Conservation (phyloP, 2,797 vertebrate genomes). For the Pampus argenteus region DNA sequence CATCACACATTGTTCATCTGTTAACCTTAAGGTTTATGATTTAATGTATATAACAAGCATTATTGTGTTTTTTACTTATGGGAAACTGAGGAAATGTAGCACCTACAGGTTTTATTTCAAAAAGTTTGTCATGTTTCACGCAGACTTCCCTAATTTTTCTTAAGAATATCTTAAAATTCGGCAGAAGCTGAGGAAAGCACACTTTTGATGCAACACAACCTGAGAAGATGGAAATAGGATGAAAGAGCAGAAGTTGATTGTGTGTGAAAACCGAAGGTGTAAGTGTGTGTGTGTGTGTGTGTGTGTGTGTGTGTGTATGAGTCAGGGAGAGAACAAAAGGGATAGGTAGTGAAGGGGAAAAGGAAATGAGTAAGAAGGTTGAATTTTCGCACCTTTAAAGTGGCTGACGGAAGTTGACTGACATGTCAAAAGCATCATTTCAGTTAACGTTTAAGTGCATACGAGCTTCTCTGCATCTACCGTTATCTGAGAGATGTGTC, state of each 20-base stretch:
- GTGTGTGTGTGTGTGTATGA: background rate
- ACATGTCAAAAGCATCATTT: background rate
- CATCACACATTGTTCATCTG: background rate
- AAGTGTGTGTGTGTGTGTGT: too few relatives aligned
- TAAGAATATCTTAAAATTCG: background rate
- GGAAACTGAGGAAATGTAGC: background rate
- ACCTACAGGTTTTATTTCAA: background rate
- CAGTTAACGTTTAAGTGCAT: background rate
- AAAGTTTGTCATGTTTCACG: background rate
- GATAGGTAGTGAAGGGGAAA: slow-evolving; percentile 1
- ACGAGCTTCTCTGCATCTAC: slow-evolving; percentile 7
- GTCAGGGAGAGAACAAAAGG: slow-evolving; percentile 15
- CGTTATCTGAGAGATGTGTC: slow-evolving; percentile 11
- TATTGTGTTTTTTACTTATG: background rate
- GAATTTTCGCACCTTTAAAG: background rate
- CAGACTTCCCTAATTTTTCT: background rate
- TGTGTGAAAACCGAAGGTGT: background rate
- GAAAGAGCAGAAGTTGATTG: slow-evolving; percentile 19
- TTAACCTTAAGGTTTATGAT: background rate
- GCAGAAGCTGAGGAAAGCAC: slow-evolving; percentile 4
- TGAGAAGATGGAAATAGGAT: slow-evolving; percentile 21
- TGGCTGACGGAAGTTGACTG: slow-evolving; percentile 1
- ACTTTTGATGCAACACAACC: slow-evolving; percentile 7
- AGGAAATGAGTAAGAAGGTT: background rate
- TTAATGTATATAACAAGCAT: too few relatives aligned